A percentile compares a stretch with the other conserved stretches of the same genome.
phyloP scores from a whole-genome alignment of 2,797 vertebrate species.

The Schizopygopsis malacanthus region DNA sequence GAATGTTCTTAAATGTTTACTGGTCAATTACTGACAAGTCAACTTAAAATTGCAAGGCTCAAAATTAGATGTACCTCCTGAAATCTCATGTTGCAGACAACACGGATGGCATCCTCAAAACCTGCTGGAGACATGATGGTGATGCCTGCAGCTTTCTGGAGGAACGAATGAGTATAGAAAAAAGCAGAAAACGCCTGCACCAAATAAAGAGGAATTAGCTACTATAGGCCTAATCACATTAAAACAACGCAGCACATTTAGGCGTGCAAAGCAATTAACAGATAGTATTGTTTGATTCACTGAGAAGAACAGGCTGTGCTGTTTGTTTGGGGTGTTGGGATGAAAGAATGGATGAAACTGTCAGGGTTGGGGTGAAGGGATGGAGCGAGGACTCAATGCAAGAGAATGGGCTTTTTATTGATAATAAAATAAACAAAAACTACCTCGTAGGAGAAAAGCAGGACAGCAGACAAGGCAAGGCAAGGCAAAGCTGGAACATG shows the following conservation, averaged over 20 bases:
- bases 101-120: slow-evolving; percentile 65
- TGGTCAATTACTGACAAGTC: background rate
- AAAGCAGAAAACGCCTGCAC: slow-evolving; percentile 85
- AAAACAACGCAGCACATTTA: background rate
- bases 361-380: too few relatives aligned
- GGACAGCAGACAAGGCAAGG: too few relatives aligned
- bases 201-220: background rate
- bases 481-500: too few relatives aligned
- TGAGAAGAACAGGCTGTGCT: slow-evolving; percentile 52
- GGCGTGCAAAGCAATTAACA: background rate
- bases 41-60: background rate
- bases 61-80: slow-evolving; percentile 66
- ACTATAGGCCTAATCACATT: background rate
- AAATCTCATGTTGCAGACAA: slow-evolving; percentile 76
- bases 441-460: too few relatives aligned
- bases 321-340: too few relatives aligned
- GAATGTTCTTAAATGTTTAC: background rate
- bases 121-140: slow-evolving; percentile 64
- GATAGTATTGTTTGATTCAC: background rate
- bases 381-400: too few relatives aligned
- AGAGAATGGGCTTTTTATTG: too few relatives aligned
- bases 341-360: too few relatives aligned
- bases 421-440: too few relatives aligned
- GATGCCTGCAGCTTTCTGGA: slow-evolving; percentile 71
- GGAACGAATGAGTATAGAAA: slow-evolving; percentile 80